Percentiles rank a stretch among this genome's conserved stretches.
Conservation (phyloP, 2,888 invertebrate species). For the Scrobipalpa atriplicella region DNA sequence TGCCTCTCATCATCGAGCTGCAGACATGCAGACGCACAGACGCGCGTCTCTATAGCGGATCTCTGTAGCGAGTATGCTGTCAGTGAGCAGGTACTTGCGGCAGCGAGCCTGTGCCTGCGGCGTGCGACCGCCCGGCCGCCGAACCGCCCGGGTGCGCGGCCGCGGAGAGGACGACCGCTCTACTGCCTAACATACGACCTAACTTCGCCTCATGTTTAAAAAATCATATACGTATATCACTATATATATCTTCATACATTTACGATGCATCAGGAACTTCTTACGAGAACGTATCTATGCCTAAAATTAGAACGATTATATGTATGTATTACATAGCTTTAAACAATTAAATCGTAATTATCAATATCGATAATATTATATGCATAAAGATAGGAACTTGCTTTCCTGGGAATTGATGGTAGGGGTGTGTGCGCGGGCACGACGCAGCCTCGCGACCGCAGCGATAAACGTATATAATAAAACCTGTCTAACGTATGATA, state of each 20-base stretch:
- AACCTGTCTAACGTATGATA: constrained; percentile 83
- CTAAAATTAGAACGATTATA: constrained; percentile 84
- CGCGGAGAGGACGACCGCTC: constrained; percentile 77
- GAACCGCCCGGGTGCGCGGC: constrained; percentile 50
- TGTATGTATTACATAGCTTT: constrained; percentile 84
- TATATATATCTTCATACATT: constrained; percentile 83
- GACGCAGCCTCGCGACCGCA: constrained; percentile 72
- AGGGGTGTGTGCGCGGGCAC: constrained; percentile 68
- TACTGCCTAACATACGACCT: constrained; percentile 82
- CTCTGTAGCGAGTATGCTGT: constrained; percentile 6
- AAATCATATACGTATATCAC: constrained; percentile 82
- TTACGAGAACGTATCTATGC: constrained; percentile 83
- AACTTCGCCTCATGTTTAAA: constrained; percentile 81
- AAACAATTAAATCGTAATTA: constrained; percentile 84
- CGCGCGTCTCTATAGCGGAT: not conserved
- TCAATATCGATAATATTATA: constrained; percentile 84
- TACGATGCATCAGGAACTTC: constrained; percentile 83
- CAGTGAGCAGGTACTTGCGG: constrained; percentile 2
- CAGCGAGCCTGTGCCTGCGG: constrained; percentile 11
- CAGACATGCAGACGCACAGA: constrained; percentile 8
- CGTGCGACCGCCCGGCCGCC: constrained; percentile 8
- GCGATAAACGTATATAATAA: constrained; percentile 81
- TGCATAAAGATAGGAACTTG: constrained; percentile 84
- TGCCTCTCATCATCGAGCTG: not conserved
- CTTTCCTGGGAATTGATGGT: constrained; percentile 83